phyloP scores from a whole-genome alignment of 2,113 vertebrate genomes.

The Thamnophis sirtalis region DNA sequence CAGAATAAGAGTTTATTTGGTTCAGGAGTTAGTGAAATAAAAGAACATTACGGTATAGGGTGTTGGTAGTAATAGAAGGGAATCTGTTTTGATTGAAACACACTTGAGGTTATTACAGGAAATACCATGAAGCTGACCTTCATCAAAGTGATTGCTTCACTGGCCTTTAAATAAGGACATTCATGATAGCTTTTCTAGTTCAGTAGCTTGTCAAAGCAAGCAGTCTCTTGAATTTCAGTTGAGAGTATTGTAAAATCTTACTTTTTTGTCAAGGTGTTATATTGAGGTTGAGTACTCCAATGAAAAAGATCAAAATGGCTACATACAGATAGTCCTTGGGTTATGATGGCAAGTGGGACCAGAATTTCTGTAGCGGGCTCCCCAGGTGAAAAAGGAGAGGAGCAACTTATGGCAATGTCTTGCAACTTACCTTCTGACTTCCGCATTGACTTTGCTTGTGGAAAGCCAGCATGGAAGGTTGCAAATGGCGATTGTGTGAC shows the following conservation, averaged over 20 bases:
- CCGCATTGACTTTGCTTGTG: not conserved
- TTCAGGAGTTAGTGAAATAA: not conserved
- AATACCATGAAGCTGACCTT: not conserved
- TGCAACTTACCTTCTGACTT: not conserved
- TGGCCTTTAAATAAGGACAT: not conserved
- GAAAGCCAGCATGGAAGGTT: not conserved
- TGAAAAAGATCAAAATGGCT: not conserved
- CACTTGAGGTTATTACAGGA: not conserved
- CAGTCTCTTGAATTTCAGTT: not conserved
- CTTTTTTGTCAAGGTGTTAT: not conserved
- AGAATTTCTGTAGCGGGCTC: not conserved
- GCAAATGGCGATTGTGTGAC: not conserved
- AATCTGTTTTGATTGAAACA: not conserved
- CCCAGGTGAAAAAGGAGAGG: not conserved
- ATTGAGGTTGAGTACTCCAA: not conserved
- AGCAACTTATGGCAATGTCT: not conserved
- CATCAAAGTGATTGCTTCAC: not conserved
- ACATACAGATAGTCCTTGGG: not conserved
- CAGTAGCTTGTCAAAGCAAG: not conserved
- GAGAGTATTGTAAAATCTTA: not conserved
- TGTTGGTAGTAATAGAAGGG: not conserved
- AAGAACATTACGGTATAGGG: not conserved
- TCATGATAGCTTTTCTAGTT: not conserved
- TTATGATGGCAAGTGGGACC: not conserved
- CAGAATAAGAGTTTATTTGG: not conserved